phyloP scores from a whole-genome alignment of 2,113 vertebrate species.

The Cromileptes altivelis region DNA sequence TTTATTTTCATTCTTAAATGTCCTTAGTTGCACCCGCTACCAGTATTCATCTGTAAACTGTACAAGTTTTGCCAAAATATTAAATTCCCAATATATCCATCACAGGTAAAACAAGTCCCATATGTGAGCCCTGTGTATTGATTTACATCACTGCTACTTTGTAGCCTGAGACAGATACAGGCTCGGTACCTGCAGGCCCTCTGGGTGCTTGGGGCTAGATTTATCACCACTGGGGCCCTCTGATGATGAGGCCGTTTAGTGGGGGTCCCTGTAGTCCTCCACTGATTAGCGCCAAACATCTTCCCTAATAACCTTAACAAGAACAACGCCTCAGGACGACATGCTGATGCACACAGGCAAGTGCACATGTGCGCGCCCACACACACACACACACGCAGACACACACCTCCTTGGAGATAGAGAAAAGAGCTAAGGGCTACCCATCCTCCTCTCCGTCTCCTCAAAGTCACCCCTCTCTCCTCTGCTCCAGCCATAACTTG shows the following conservation, averaged over 20 bases:
- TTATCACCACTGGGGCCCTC: slow-evolving; percentile 93
- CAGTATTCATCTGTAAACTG: not conserved
- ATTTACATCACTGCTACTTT: slow-evolving; percentile 31
- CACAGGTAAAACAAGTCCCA: not conserved
- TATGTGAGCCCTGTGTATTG: not conserved
- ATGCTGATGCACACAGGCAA: slow-evolving; percentile 54
- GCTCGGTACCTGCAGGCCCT: slow-evolving; percentile 81
- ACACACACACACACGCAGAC: slow-evolving; percentile 10
- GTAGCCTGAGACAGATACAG: slow-evolving; percentile 39
- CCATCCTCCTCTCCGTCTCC: slow-evolving; percentile 66
- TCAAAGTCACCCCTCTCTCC: slow-evolving; percentile 83
- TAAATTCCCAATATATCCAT: not conserved
- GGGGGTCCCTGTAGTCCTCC: slow-evolving; percentile 90
- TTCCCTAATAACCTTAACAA: slow-evolving; percentile 91
- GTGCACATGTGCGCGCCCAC: not conserved
- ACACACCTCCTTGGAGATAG: slow-evolving; percentile 68
- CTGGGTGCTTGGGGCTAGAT: slow-evolving; percentile 93
- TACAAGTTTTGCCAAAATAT: not conserved
- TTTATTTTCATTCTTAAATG: not conserved
- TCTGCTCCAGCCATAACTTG: slow-evolving; percentile 62
- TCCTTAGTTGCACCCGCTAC: not conserved
- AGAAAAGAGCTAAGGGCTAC: slow-evolving; percentile 74
- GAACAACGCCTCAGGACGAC: slow-evolving; percentile 84
- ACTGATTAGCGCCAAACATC: slow-evolving; percentile 91
- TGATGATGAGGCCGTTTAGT: slow-evolving; percentile 93